Base-by-base conservation (phyloP, 2,797 vertebrate genomes). In the Gallinago nigripennis region DNA sequence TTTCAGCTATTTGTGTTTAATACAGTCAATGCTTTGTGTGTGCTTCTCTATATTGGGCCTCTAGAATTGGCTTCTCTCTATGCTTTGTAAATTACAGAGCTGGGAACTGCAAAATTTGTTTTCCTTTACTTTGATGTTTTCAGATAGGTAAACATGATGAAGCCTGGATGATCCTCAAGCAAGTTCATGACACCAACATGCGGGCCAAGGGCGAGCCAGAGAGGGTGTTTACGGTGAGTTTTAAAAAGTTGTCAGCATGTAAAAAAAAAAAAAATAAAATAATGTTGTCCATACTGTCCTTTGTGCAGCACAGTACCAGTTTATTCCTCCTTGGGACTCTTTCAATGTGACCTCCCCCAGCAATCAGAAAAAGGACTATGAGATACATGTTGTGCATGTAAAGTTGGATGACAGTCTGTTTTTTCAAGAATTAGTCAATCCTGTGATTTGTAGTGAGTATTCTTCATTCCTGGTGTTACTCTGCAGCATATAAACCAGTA, bases 101-200 rank as follows among this genome's bases (percentile, higher is more conserved):
- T 72, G 33, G 16, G 13, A 89, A 45, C 18, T 41, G 11, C 6
- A 91, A 30, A 30, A n/a, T 18, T 82, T 86, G 8, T 60, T 85
- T 71, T 92, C 15, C 20, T 54, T 90, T 39, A 37, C 58, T 69
- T 94, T 95, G 85, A 1, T 84, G 61, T 94, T 95, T 87, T 81
- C 97, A 99, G 99, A 98, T 97, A 69, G 99, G 98, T 18, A 99
- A 99, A 88, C 99, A 99, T 0, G 99, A 99, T 1, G 99, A 99
- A 98, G 99, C 99, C n/a, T 99, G 99, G 99, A 99, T 99, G 99
- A 98, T 99, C 89, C 98, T 99, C 89, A 98, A 99, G 83, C 97
- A 97, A 66, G 98, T 99, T 87, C 99, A 99, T 10, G 99, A 99
- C 96, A 99, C 99, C 92, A 99, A 99, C 97, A 99, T 99, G 99